Evolutionary conservation across 2,113 vertebrate genomes (phyloP).

Genomic region (Bambusicola thoracicus): DNA sequence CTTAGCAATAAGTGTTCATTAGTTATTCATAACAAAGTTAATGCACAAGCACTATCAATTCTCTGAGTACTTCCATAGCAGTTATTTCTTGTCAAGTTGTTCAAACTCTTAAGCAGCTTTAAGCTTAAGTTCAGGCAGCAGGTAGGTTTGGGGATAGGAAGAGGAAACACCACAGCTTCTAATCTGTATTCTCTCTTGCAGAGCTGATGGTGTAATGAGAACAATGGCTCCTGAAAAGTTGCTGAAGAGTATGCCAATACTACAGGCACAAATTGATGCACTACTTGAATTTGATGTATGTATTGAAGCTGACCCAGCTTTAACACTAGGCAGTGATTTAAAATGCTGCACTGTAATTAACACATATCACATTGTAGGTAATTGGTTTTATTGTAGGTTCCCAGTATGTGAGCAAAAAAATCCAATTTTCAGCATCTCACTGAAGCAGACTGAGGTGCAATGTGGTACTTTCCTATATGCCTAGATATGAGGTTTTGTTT

Average conservation of each 20-base stretch:
- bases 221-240: conserved; percentile 96
- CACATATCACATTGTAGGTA: background rate
- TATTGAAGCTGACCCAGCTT: conserved; percentile 45
- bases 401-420: background rate
- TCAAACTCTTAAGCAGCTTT: background rate
- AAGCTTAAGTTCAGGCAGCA: background rate
- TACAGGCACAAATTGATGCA: conserved; percentile 96
- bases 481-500: background rate
- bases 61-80: background rate
- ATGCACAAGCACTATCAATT: background rate
- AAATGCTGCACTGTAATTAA: background rate
- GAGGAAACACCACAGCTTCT: background rate
- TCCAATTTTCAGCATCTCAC: background rate
- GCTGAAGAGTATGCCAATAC: conserved; percentile 94
- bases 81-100: background rate
- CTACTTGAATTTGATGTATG: conserved; percentile 96
- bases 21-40: background rate
- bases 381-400: background rate
- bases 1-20: background rate
- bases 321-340: background rate
- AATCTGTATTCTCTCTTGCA: conserved; percentile 64
- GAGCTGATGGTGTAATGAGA: conserved; percentile 95
- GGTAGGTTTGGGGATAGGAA: background rate
- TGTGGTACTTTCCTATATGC: background rate
- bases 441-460: background rate